phyloP scores from a whole-genome alignment of 2,888 invertebrate genomes.

The Agrotis exclamationis region DNA sequence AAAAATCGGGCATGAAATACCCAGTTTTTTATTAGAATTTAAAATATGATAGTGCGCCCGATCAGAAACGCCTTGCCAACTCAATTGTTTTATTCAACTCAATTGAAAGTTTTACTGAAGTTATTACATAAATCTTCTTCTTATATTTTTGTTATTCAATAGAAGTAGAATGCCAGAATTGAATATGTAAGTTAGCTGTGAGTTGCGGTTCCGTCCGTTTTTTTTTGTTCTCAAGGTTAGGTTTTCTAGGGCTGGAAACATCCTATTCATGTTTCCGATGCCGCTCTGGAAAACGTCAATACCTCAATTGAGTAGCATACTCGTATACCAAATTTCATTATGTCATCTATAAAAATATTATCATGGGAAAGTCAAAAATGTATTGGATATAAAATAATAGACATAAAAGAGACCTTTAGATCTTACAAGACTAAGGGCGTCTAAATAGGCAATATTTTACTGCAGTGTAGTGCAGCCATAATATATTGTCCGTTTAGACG shows the following conservation, averaged over 20 bases:
- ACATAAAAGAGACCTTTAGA: too few species aligned
- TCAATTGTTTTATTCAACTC: slow-evolving; percentile 35
- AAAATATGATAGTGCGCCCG: slow-evolving; percentile 1
- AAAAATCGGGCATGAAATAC: background rate
- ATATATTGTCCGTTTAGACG: too few species aligned
- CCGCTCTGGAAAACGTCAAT: background rate
- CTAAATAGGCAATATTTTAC: too few species aligned
- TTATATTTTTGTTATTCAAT: slow-evolving; percentile 25
- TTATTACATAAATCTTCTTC: slow-evolving; percentile 42
- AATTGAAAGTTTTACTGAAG: slow-evolving; percentile 38
- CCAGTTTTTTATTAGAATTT: slow-evolving; percentile 19
- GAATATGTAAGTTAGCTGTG: background rate
- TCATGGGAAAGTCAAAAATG: too few species aligned
- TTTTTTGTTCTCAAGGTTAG: background rate
- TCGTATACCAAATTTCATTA: background rate
- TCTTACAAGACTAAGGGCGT: too few species aligned
- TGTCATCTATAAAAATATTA: background rate
- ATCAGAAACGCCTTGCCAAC: slow-evolving; percentile 20
- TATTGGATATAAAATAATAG: too few species aligned
- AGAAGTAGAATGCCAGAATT: slow-evolving; percentile 15
- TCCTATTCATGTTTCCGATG: background rate
- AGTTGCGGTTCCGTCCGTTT: background rate
- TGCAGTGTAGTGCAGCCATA: too few species aligned
- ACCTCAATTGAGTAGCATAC: background rate
- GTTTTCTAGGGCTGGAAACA: background rate